phyloP scores from a whole-genome alignment of 2,888 invertebrate species.

The Allolobophora icterica region DNA sequence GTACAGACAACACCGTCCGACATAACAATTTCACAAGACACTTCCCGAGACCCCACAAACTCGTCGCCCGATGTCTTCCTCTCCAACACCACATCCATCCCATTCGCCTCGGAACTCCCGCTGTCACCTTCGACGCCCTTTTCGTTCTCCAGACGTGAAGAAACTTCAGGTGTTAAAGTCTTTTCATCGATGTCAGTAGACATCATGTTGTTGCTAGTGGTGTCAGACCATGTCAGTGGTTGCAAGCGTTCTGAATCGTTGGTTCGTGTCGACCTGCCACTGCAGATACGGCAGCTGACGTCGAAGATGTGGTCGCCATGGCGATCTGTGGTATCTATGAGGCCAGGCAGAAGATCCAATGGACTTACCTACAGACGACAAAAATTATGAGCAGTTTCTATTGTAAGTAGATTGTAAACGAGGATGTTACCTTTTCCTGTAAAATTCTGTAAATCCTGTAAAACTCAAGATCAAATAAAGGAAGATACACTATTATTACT shows the following conservation, averaged over 20 bases:
- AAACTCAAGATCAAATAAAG: too few relatives aligned
- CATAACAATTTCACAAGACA: neutral
- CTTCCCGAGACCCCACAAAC: neutral
- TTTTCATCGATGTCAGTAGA: neutral
- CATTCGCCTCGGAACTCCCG: neutral
- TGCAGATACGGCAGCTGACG: slow-evolving; percentile 34
- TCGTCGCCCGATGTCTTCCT: too few relatives aligned
- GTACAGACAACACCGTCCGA: too few relatives aligned
- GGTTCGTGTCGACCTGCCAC: neutral
- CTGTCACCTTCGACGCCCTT: neutral
- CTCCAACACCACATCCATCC: too few relatives aligned
- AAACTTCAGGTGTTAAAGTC: neutral
- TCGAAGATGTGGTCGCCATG: slow-evolving; percentile 33
- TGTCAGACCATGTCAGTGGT: neutral
- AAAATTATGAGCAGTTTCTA: neutral
- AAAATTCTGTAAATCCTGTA: too few relatives aligned
- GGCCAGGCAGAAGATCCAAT: neutral
- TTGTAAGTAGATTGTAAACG: too few relatives aligned
- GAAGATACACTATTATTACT: too few relatives aligned
- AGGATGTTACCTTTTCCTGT: too few relatives aligned
- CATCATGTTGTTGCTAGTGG: neutral
- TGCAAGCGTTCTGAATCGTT: neutral
- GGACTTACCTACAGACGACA: neutral
- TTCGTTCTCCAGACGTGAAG: neutral
- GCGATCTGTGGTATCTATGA: neutral